phyloP scores from a whole-genome alignment of 1,140 invertebrate species.

The Scaptomyza pallida region DNA sequence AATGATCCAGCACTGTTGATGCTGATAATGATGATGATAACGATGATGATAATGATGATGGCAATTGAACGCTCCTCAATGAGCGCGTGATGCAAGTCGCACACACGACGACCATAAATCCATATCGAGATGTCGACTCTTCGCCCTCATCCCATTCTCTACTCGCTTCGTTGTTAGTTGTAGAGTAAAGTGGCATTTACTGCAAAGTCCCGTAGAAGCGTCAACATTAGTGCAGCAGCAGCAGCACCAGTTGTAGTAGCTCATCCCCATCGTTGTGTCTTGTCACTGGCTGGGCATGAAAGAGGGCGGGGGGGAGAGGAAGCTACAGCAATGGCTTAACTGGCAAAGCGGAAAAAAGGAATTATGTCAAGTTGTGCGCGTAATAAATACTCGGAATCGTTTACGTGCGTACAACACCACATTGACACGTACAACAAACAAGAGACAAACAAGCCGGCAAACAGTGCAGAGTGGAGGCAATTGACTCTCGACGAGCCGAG shows the following conservation, averaged over 20 bases:
- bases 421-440: slow-evolving; percentile 68
- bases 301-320: neutral
- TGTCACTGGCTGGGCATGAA: neutral
- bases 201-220: slow-evolving; percentile 8
- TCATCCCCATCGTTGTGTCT: slow-evolving; percentile 24
- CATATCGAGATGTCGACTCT: slow-evolving; percentile 57
- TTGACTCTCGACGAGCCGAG: slow-evolving; percentile 22
- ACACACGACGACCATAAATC: slow-evolving; percentile 63
- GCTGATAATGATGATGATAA: slow-evolving; percentile 32
- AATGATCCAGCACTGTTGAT: slow-evolving; percentile 11
- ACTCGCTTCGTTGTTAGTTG: neutral
- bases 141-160: neutral
- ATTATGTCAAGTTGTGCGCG: slow-evolving; percentile 80
- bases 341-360: slow-evolving; percentile 65
- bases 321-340: slow-evolving; percentile 26
- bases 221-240: slow-evolving; percentile 62
- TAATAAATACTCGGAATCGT: slow-evolving; percentile 79
- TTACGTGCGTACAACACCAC: slow-evolving; percentile 74
- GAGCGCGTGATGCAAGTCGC: slow-evolving; percentile 47
- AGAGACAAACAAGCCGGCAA: slow-evolving; percentile 48
- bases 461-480: slow-evolving; percentile 40
- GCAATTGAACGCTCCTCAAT: slow-evolving; percentile 64
- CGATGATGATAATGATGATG: slow-evolving; percentile 36
- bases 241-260: slow-evolving; percentile 58
- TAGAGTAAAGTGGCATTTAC: slow-evolving; percentile 39